Conservation (phyloP, 2,113 vertebrate genomes). For the Thymallus thymallus region DNA sequence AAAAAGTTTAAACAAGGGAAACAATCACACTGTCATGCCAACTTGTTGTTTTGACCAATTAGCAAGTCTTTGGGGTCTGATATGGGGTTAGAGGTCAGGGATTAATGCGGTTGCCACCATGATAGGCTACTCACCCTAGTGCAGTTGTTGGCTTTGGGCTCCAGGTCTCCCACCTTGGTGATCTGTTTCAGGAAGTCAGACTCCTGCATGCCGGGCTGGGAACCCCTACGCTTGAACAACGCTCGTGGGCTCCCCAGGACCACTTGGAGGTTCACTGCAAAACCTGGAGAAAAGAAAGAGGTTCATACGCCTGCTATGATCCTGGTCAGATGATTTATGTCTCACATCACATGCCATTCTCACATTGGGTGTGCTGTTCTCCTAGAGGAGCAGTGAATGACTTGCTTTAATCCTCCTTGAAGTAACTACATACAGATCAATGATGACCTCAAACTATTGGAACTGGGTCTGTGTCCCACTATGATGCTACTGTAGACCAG, state of each 20-base stretch:
- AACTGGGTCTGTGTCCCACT: no score
- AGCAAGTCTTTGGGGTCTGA: no score
- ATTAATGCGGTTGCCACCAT: no score
- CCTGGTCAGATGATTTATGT: background rate
- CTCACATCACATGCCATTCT: background rate
- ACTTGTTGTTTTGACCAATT: no score
- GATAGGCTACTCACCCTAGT: slow-evolving; percentile 81
- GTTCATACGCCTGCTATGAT: background rate
- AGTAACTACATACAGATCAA: no score
- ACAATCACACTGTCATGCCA: no score
- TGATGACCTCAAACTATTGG: no score
- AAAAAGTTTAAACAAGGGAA: no score
- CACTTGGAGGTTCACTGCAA: slow-evolving; percentile 95
- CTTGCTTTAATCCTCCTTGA: no score
- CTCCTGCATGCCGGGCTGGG: slow-evolving; percentile 98
- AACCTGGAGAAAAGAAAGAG: slow-evolving; percentile 73
- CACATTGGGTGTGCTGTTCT: background rate
- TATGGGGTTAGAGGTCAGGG: no score
- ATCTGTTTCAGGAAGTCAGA: slow-evolving; percentile 98
- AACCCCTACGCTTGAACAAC: slow-evolving; percentile 91
- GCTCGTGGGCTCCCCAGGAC: slow-evolving; percentile 90
- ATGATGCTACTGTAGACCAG: no score
- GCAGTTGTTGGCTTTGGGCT: slow-evolving; percentile 96
- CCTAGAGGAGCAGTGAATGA: background rate
- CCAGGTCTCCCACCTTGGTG: slow-evolving; percentile 90